Percentiles rank a stretch among this genome's conserved stretches.
These are phyloP conservation scores for Dendroctonus ponderosae DNA, from an alignment of 1,140 invertebrate genomes.

Conservation along the genomic window DNA sequence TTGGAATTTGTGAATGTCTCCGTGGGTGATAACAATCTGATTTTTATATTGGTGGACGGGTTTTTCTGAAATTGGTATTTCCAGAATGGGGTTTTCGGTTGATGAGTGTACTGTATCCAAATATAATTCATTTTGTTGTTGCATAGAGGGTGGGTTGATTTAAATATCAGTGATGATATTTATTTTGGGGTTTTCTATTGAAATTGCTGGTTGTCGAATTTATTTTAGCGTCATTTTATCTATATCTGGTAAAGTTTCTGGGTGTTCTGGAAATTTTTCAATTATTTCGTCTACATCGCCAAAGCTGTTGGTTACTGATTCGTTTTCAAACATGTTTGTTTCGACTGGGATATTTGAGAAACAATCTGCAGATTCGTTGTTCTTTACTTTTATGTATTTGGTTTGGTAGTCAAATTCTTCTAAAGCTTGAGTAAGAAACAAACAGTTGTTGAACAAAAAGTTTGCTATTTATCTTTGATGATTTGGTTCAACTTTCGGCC, in stretches of 20 bases:
- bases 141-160: slow-evolving; percentile 2
- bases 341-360: slow-evolving; percentile 39
- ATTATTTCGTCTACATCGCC: slow-evolving; percentile 17
- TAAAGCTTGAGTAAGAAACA: too few relatives aligned
- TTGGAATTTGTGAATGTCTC: not conserved
- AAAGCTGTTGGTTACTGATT: slow-evolving; percentile 13
- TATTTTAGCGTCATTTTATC: not conserved
- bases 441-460: too few relatives aligned
- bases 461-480: too few relatives aligned
- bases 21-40: slow-evolving; percentile 10
- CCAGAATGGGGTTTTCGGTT: slow-evolving; percentile 23
- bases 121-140: slow-evolving; percentile 6
- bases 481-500: too few relatives aligned
- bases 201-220: not conserved
- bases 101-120: slow-evolving; percentile 20
- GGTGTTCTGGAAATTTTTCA: slow-evolving; percentile 4
- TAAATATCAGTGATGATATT: slow-evolving; percentile 14
- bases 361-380: slow-evolving; percentile 48
- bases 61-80: slow-evolving; percentile 23
- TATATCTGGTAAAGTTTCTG: not conserved
- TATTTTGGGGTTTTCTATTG: slow-evolving; percentile 8
- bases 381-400: slow-evolving; percentile 48
- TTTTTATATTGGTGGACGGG: slow-evolving; percentile 24
- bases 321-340: slow-evolving; percentile 12
- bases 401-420: slow-evolving; percentile 20